These are phyloP conservation scores for Sussaba pulchella DNA, from an alignment of 2,888 invertebrate species.

Conservation along the genomic window DNA sequence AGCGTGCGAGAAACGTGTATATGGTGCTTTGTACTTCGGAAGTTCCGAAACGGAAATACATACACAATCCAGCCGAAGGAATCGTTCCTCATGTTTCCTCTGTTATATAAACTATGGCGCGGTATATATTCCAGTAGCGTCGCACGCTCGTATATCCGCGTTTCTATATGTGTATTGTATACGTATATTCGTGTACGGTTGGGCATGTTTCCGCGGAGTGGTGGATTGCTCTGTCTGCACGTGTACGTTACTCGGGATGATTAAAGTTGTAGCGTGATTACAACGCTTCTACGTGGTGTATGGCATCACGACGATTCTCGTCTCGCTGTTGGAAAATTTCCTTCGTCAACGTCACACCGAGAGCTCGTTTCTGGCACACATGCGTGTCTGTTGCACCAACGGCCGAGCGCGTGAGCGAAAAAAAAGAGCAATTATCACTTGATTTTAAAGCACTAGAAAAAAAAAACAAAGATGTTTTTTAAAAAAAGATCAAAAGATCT, in stretches of 20 bases:
- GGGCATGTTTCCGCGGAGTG: neutral
- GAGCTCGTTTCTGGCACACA: neutral
- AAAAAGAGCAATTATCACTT: too few relatives aligned
- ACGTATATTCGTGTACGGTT: neutral
- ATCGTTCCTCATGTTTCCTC: slow-evolving; percentile 36
- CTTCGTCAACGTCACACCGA: slow-evolving; percentile 52
- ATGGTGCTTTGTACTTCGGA: neutral
- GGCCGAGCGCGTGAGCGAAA: neutral
- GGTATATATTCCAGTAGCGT: slow-evolving; percentile 2
- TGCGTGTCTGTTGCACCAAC: slow-evolving; percentile 18
- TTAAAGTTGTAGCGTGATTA: slow-evolving; percentile 62
- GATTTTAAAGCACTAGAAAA: too few relatives aligned
- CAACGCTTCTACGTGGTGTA: slow-evolving; percentile 45
- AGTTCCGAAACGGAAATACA: slow-evolving; percentile 12
- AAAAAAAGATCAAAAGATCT: too few relatives aligned
- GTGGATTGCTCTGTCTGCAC: slow-evolving; percentile 46
- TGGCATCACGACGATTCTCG: slow-evolving; percentile 1
- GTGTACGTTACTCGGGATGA: slow-evolving; percentile 48
- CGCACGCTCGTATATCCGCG: neutral
- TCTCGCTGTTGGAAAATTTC: slow-evolving; percentile 39
- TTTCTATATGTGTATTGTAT: neutral
- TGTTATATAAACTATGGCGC: slow-evolving; percentile 7
- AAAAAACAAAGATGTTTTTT: too few relatives aligned
- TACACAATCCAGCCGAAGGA: slow-evolving; percentile 20
- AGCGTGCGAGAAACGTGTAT: slow-evolving; percentile 6